phyloP scores from a whole-genome alignment of 2,113 vertebrate species.

The Gymnarchus niloticus region DNA sequence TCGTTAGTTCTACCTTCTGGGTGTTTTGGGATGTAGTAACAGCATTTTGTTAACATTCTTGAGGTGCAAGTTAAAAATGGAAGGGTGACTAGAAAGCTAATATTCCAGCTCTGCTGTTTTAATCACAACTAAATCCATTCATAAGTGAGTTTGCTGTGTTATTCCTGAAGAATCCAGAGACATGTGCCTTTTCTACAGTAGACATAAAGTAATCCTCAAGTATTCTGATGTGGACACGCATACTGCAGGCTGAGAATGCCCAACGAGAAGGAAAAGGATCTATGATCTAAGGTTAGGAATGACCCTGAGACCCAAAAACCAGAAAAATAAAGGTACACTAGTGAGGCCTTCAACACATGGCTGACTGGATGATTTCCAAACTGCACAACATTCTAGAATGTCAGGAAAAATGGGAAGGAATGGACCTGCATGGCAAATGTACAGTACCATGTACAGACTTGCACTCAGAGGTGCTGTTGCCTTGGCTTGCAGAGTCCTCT shows the following conservation, averaged over 20 bases:
- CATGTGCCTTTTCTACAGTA: background rate
- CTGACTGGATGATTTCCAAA: background rate
- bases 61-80: background rate
- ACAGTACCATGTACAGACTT: conserved; percentile 47
- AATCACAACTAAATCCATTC: background rate
- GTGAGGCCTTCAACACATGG: background rate
- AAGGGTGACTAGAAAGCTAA: background rate
- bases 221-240: background rate
- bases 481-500: conserved; percentile 26
- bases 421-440: background rate
- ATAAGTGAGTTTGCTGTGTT: background rate
- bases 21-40: background rate
- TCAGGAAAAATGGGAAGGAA: background rate
- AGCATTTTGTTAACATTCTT: background rate
- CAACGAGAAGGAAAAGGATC: background rate
- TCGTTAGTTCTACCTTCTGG: background rate
- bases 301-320: background rate
- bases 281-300: background rate
- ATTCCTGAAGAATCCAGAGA: background rate
- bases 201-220: background rate
- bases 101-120: background rate
- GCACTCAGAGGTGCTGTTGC: conserved; percentile 33
- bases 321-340: background rate
- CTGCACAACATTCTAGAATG: background rate
- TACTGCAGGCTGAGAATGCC: background rate